phyloP scores from a whole-genome alignment of 2,797 vertebrate species.

The Aldrovandia affinis region DNA sequence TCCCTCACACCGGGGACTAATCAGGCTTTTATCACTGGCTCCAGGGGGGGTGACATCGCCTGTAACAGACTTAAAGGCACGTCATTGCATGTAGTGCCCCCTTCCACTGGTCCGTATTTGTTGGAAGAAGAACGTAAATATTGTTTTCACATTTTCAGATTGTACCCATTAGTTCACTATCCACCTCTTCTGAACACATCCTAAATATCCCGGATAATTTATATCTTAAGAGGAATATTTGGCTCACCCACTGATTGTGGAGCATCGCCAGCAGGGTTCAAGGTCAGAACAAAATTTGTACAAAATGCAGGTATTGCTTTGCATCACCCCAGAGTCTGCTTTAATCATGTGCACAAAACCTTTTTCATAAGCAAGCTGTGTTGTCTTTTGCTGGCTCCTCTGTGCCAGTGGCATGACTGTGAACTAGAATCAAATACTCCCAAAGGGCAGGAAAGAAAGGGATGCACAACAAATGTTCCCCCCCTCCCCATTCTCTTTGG shows the following conservation, averaged over 20 bases:
- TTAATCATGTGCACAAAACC: not conserved
- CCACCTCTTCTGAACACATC: not conserved
- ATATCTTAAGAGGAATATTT: not conserved
- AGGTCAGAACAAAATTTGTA: not conserved
- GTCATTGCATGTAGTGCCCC: not conserved
- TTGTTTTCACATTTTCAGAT: not conserved
- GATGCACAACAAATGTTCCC: not conserved
- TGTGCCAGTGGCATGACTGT: not conserved
- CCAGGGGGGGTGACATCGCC: not conserved
- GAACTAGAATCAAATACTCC: slow-evolving; percentile 1
- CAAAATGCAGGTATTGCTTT: not conserved
- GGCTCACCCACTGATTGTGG: not conserved
- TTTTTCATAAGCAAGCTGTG: not conserved
- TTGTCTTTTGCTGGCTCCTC: not conserved
- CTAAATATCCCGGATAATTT: not conserved
- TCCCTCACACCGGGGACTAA: not conserved
- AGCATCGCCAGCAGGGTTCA: not conserved
- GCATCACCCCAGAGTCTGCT: not conserved
- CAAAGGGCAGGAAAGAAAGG: not conserved
- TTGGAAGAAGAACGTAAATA: not conserved
- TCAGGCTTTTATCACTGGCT: not conserved
- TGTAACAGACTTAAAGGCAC: slow-evolving; percentile 6
- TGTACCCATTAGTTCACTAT: not conserved
- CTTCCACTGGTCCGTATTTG: not conserved
- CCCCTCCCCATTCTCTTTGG: not conserved